Percentiles rank a stretch among this genome's conserved stretches.
phyloP scores from a whole-genome alignment of 92 coral and sea anemone species.

The Ricordea florida region DNA sequence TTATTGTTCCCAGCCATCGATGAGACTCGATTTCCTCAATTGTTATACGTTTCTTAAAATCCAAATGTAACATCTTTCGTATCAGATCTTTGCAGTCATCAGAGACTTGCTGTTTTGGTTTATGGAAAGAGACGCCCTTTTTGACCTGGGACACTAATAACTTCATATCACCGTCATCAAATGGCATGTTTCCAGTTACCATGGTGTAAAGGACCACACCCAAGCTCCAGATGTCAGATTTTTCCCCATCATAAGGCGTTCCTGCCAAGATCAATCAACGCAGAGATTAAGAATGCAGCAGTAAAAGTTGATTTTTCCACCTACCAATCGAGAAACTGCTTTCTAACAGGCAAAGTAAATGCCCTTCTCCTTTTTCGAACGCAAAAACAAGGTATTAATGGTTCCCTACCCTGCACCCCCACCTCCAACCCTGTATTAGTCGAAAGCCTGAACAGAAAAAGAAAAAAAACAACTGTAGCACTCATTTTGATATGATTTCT shows the following conservation, averaged over 20 bases:
- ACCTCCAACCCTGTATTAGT: too few relatives aligned
- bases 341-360: too few relatives aligned
- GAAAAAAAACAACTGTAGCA: too few relatives aligned
- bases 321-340: too few relatives aligned
- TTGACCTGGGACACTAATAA: slow-evolving; percentile 73
- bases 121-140: slow-evolving; percentile 69
- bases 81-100: slow-evolving; percentile 81
- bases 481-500: too few relatives aligned
- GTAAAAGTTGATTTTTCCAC: background rate
- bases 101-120: slow-evolving; percentile 72
- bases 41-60: slow-evolving; percentile 46
- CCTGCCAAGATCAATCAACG: slow-evolving; percentile 64
- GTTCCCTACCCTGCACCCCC: too few relatives aligned
- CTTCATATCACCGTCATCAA: slow-evolving; percentile 85
- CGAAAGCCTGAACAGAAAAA: too few relatives aligned
- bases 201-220: slow-evolving; percentile 93
- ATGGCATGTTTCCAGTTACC: slow-evolving; percentile 95
- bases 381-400: too few relatives aligned
- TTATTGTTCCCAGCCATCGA: slow-evolving; percentile 55
- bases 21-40: slow-evolving; percentile 59
- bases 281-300: background rate
- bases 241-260: slow-evolving; percentile 88
- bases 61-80: slow-evolving; percentile 59
- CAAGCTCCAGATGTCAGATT: slow-evolving; percentile 92
- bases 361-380: too few relatives aligned